Base-by-base conservation (phyloP, 2,888 invertebrate genomes). In the Acanthosepion lycidas region DNA sequence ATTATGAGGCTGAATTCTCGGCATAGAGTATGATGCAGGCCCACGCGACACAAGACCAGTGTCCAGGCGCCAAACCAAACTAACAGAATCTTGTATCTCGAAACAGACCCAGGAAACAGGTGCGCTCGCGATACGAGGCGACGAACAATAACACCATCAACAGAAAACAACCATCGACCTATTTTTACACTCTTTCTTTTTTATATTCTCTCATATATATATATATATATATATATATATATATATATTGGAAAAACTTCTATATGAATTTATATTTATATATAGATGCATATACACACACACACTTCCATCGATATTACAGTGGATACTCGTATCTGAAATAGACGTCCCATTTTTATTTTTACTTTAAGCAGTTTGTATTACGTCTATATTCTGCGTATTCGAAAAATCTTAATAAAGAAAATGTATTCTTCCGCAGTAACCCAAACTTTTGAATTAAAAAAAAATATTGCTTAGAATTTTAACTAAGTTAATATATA, bases 161-260 rank as follows among this genome's bases (percentile, higher is more conserved):
- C 78, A n/a, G 59, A 78, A 78, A 78, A 78, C 78, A 78, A 78
- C 15, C n/a, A 78, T 78, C 78, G 78, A 78, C 78, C n/a, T 78
- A n/a, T 59, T 59, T 55, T 20, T 55, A 55, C 1, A 20, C 20
- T 55, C 0, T 55, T 55, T 55, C 9, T 55, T 55, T 55, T 15
- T 55, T 55, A 15, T 55, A 4, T 15, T 18, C 9, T 6, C 28
- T 78, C 9, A 26, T 78, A 78, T 78, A 78, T 78, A 78, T 78
- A 78, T 78, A 78, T 78, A 78, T 78, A 78, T 28, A 28, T 28
- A 78, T 28, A 78, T 78, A 9, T n/a, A 26, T 78, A 26, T 78
- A 26, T 78, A 26, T 78, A 42, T 42, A 42, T 3, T 42, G 42
- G 42, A 42, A 42, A 42, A 2, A 42, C 42, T 42, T 42, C 42